Evolutionary conservation across 2,113 vertebrate genomes (phyloP).

Genomic region (Psilopogon haemacephalus): DNA sequence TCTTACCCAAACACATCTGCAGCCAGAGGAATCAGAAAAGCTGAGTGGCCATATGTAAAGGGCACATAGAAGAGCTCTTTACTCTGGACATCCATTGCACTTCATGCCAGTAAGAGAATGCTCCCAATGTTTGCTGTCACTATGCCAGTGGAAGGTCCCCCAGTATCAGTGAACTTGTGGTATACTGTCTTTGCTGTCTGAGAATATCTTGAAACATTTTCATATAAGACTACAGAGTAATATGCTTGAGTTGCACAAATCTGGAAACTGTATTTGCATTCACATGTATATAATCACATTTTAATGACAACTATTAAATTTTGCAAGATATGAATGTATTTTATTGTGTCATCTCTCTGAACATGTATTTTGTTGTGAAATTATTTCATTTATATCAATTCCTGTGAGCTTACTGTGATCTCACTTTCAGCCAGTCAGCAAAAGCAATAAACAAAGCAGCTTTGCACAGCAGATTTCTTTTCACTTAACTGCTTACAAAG

Average conservation of each 20-base stretch:
- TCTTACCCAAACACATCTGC: neutral
- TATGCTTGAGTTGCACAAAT: neutral
- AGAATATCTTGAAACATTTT: neutral
- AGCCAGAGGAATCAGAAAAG: neutral
- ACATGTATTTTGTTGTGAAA: neutral
- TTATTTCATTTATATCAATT: neutral
- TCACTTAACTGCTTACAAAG: neutral
- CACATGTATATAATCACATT: neutral
- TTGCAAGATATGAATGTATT: neutral
- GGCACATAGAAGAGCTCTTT: neutral
- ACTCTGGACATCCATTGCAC: too few species aligned
- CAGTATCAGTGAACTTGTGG: neutral
- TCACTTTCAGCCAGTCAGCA: constrained; percentile 1
- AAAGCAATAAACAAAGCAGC: constrained; percentile 16
- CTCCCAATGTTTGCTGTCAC: neutral
- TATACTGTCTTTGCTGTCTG: too few species aligned
- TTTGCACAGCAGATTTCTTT: constrained; percentile 5
- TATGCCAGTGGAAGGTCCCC: neutral
- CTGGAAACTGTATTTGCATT: neutral
- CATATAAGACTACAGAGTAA: neutral
- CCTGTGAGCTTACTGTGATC: neutral
- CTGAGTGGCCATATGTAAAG: accelerated
- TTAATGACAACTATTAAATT: neutral
- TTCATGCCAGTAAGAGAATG: neutral
- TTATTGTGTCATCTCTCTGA: neutral